These are phyloP conservation scores for Neoaliturus tenellus DNA, from an alignment of 2,888 invertebrate genomes.

Conservation along the genomic window DNA sequence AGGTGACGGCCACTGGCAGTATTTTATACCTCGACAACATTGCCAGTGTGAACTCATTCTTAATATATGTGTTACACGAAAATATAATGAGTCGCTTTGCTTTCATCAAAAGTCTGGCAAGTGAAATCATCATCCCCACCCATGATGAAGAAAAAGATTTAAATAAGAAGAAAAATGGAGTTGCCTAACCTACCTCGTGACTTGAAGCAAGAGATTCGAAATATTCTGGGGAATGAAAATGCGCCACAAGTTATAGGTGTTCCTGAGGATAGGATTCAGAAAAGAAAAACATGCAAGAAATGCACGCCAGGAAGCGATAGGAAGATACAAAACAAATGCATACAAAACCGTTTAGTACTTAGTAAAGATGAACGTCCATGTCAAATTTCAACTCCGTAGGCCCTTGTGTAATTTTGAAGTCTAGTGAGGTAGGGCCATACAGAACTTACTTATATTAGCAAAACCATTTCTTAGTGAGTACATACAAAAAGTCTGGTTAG, in stretches of 20 bases:
- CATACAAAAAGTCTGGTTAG: too few relatives aligned
- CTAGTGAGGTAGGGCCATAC: too few relatives aligned
- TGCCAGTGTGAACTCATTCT: constrained; percentile 31
- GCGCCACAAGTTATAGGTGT: constrained; percentile 19
- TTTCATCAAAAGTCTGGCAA: constrained; percentile 28
- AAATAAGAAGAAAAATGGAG: constrained; percentile 31
- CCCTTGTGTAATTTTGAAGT: too few relatives aligned
- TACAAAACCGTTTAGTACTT: not conserved
- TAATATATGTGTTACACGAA: constrained; percentile 47
- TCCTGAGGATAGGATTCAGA: constrained; percentile 46
- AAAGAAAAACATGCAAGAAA: constrained; percentile 54
- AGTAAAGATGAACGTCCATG: not conserved
- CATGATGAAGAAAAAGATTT: constrained; percentile 63
- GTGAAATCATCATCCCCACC: constrained; percentile 24
- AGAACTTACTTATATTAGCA: too few relatives aligned
- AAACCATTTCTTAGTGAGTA: too few relatives aligned
- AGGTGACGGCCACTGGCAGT: constrained; percentile 43
- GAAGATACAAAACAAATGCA: constrained; percentile 51
- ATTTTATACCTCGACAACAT: constrained; percentile 35
- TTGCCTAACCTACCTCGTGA: constrained; percentile 49
- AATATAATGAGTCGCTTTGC: constrained; percentile 44
- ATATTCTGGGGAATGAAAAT: constrained; percentile 19
- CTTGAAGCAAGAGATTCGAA: constrained; percentile 47
- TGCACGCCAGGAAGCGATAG: constrained; percentile 37
- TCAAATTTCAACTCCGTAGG: not conserved